These are phyloP conservation scores for Etheostoma nigrum DNA, from an alignment of 2,797 vertebrate species.

Conservation along the genomic window DNA sequence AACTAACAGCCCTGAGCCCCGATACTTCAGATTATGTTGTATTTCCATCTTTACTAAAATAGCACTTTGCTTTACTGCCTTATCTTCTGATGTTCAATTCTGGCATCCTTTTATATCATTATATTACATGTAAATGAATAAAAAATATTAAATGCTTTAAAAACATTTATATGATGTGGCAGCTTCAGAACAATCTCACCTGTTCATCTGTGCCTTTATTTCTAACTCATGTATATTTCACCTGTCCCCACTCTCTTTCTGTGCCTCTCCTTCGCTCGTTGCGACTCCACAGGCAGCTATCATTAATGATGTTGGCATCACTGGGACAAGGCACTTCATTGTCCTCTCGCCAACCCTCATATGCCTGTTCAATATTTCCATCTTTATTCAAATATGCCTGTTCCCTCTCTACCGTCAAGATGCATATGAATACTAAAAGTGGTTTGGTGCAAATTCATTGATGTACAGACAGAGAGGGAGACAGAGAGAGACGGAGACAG, in stretches of 20 bases:
- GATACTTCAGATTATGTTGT: neutral
- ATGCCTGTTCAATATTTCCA: slow-evolving; percentile 51
- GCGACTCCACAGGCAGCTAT: slow-evolving; percentile 24
- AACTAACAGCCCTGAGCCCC: neutral
- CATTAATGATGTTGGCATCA: slow-evolving; percentile 56
- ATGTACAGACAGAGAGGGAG: slow-evolving; percentile 8
- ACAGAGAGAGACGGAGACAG: neutral
- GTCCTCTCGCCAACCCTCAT: slow-evolving; percentile 52
- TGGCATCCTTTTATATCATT: fast-evolving
- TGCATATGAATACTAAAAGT: slow-evolving; percentile 67
- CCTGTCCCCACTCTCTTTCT: slow-evolving; percentile 14
- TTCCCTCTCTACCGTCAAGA: slow-evolving; percentile 54
- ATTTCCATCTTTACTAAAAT: neutral
- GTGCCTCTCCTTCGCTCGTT: neutral
- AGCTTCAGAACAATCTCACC: slow-evolving; percentile 42
- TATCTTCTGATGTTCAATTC: neutral
- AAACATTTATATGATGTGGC: neutral
- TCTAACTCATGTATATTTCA: slow-evolving; percentile 35
- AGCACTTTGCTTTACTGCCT: neutral
- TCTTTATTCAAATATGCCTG: slow-evolving; percentile 64
- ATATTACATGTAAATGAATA: neutral
- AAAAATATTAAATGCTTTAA: neutral
- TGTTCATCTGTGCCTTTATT: slow-evolving; percentile 50
- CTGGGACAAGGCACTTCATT: slow-evolving; percentile 53
- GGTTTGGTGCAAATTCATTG: slow-evolving; percentile 47